A percentile compares a stretch with the other conserved stretches of the same genome.
Conservation (phyloP, 2,888 invertebrate genomes). For the Clusia tigrina region DNA sequence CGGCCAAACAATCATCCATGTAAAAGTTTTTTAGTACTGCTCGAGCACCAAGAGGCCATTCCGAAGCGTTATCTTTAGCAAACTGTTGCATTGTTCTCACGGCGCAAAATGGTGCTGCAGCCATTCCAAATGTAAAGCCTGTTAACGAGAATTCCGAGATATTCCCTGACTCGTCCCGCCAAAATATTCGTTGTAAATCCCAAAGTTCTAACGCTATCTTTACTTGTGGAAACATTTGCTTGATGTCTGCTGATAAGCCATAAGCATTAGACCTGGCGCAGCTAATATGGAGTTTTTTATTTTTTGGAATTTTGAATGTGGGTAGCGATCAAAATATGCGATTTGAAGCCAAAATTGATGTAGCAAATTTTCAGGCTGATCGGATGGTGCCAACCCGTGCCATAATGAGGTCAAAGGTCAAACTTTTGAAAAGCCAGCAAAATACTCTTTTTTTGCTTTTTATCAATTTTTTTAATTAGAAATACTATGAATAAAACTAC, state of each 20-base stretch:
- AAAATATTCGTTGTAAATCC: slow-evolving; percentile 2
- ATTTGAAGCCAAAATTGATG: too few species aligned
- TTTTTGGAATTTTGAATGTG: too few species aligned
- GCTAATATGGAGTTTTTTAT: too few species aligned
- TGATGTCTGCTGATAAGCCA: not conserved
- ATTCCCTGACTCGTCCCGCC: not conserved
- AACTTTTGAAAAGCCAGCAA: too few species aligned
- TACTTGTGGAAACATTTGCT: slow-evolving; percentile 1
- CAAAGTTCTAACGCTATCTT: not conserved
- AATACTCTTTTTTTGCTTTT: too few species aligned
- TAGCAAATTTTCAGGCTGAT: too few species aligned
- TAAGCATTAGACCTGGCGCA: too few species aligned
- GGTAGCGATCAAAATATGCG: too few species aligned
- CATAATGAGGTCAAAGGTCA: too few species aligned
- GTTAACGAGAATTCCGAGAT: not conserved
- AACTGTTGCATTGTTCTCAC: slow-evolving; percentile 20
- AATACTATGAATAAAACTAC: too few species aligned
- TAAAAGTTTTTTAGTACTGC: slow-evolving; percentile 20
- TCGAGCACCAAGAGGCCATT: slow-evolving; percentile 12
- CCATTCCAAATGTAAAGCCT: slow-evolving; percentile 13
- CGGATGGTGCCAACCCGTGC: too few species aligned
- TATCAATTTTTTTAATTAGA: too few species aligned
- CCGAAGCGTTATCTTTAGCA: slow-evolving; percentile 12
- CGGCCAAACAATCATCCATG: slow-evolving; percentile 23
- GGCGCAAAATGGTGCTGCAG: slow-evolving; percentile 17